Conservation (phyloP, 2,888 invertebrate species). For the Trissolcus japonicus region DNA sequence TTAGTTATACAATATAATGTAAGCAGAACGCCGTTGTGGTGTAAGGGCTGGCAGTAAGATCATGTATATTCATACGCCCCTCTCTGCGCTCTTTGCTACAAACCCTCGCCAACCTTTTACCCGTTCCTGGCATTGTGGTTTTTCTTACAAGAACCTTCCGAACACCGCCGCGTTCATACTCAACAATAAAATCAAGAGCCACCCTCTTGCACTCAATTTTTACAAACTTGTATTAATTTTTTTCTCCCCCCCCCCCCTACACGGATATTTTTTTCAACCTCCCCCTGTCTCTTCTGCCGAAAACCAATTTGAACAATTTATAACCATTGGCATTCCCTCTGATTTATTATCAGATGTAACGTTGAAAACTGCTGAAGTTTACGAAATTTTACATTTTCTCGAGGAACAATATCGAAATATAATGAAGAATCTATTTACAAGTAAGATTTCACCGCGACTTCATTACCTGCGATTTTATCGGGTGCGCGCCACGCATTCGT, state of each 20-base stretch:
- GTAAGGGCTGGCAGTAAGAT: constrained; percentile 75
- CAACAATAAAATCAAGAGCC: constrained; percentile 60
- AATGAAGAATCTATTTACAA: constrained; percentile 74
- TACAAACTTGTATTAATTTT: neutral
- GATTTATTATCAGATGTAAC: too few species aligned
- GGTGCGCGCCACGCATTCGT: constrained; percentile 71
- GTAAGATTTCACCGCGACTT: constrained; percentile 73
- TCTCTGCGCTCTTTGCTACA: constrained; percentile 59
- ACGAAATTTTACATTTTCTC: constrained; percentile 60
- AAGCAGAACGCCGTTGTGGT: constrained; percentile 75
- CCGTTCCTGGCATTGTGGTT: constrained; percentile 78
- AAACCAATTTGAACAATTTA: too few species aligned
- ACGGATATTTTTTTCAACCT: too few species aligned
- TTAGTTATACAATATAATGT: constrained; percentile 77
- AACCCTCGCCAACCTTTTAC: constrained; percentile 56
- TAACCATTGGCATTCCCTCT: too few species aligned
- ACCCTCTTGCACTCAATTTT: neutral
- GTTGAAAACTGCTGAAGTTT: too few species aligned
- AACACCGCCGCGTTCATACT: constrained; percentile 65
- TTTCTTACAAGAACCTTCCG: constrained; percentile 69
- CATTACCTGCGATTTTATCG: constrained; percentile 74
- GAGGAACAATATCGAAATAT: constrained; percentile 71
- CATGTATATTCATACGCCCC: constrained; percentile 76
- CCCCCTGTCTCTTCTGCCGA: too few species aligned
- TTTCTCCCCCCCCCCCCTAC: neutral